These are phyloP conservation scores for Percopsis omiscomaycus DNA, from an alignment of 2,797 vertebrate species.

Conservation along the genomic window DNA sequence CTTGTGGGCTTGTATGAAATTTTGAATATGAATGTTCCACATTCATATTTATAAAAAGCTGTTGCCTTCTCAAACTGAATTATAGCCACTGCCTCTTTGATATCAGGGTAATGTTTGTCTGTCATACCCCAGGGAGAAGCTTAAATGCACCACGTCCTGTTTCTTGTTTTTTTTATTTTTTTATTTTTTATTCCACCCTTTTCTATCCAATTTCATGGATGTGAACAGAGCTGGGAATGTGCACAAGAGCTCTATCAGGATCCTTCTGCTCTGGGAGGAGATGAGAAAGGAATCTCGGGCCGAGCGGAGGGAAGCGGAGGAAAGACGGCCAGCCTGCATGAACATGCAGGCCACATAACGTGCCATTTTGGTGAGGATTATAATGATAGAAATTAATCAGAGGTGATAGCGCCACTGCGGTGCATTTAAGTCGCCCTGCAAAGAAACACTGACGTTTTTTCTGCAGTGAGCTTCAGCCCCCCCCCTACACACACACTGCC, in stretches of 20 bases:
- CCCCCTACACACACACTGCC: conserved; percentile 43
- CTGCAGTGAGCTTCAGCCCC: conserved; percentile 67
- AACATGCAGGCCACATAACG: not conserved
- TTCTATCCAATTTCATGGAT: conserved; percentile 16
- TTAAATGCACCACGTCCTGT: conserved; percentile 38
- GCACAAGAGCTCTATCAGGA: conserved; percentile 34
- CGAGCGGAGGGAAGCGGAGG: conserved; percentile 7
- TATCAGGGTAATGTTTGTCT: conserved; percentile 23
- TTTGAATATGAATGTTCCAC: too few species aligned
- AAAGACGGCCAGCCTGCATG: conserved; percentile 17
- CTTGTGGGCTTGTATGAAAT: conserved; percentile 46
- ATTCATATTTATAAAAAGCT: conserved; percentile 35
- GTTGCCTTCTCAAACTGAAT: conserved; percentile 32
- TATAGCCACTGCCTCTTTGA: too few species aligned
- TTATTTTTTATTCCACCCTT: conserved; percentile 1
- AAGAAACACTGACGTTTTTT: conserved; percentile 61
- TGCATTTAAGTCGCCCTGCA: conserved; percentile 13
- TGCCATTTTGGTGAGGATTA: too few species aligned
- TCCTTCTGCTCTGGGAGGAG: conserved; percentile 24
- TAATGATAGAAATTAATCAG: not conserved
- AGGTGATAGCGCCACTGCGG: not conserved
- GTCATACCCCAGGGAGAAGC: conserved; percentile 10
- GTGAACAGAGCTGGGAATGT: conserved; percentile 19
- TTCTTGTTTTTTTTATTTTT: conserved; percentile 22
- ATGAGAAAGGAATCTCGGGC: conserved; percentile 47